Conservation (phyloP, 2,888 invertebrate species). For the Leptinotarsa tumamoca region DNA sequence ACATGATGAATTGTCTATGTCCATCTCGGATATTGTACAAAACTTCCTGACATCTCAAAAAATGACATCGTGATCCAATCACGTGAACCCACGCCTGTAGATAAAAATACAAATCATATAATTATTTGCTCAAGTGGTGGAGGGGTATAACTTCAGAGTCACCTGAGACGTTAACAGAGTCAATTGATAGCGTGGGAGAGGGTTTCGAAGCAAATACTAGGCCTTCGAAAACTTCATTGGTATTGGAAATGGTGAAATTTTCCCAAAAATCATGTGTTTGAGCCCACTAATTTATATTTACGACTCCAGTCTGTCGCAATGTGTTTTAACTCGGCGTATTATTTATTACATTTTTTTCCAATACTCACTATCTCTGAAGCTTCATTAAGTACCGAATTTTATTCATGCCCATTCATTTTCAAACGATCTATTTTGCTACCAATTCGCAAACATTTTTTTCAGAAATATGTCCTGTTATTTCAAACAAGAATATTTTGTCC, state of each 20-base stretch:
- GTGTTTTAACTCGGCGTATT: too few relatives aligned
- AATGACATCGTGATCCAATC: neutral
- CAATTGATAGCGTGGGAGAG: neutral
- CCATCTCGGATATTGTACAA: neutral
- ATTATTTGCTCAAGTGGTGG: neutral
- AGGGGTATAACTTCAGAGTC: neutral
- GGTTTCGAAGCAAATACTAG: neutral
- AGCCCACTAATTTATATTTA: too few relatives aligned
- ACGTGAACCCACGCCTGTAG: conserved; percentile 9
- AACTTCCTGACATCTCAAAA: neutral
- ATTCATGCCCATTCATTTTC: too few relatives aligned
- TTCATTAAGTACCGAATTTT: too few relatives aligned
- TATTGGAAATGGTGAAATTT: neutral
- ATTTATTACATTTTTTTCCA: too few relatives aligned
- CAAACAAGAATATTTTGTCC: too few relatives aligned
- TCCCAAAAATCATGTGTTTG: neutral
- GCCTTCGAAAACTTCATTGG: neutral
- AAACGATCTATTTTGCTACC: too few relatives aligned
- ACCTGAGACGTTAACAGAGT: neutral
- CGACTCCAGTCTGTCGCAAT: too few relatives aligned
- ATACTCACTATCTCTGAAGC: too few relatives aligned
- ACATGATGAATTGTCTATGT: conserved; percentile 6
- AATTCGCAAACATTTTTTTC: too few relatives aligned
- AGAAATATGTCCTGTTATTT: too few relatives aligned
- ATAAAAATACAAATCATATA: conserved; percentile 9